These are phyloP conservation scores for Drosophila sproati DNA, from an alignment of 1,140 invertebrate genomes.

Conservation along the genomic window DNA sequence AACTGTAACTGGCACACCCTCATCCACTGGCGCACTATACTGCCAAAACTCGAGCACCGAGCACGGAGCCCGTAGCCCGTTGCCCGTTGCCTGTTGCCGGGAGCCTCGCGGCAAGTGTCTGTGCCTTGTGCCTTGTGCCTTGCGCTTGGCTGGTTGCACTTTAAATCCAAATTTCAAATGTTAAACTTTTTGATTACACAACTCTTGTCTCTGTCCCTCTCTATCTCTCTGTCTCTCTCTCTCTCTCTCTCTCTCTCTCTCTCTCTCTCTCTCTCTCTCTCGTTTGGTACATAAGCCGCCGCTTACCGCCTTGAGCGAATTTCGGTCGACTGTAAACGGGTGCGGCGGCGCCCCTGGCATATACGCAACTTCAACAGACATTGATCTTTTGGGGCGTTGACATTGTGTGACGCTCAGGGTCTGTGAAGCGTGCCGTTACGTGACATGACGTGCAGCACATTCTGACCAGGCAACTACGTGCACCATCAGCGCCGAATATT, in stretches of 20 bases:
- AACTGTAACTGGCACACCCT: constrained; percentile 26
- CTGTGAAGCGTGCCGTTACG: constrained; percentile 44
- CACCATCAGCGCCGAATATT: constrained; percentile 36
- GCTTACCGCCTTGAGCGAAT: constrained; percentile 1
- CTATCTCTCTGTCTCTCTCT: no score
- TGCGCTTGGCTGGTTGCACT: constrained; percentile 20
- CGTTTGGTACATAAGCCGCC: background rate
- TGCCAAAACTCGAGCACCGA: constrained; percentile 3
- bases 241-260: background rate
- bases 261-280: background rate
- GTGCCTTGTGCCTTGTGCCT: background rate
- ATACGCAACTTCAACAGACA: constrained; percentile 60
- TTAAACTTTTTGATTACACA: constrained; percentile 62
- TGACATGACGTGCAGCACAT: constrained; percentile 61
- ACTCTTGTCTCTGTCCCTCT: no score
- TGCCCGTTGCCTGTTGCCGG: background rate
- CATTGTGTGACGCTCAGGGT: constrained; percentile 47
- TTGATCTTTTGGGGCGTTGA: constrained; percentile 67
- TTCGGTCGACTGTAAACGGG: constrained; percentile 1
- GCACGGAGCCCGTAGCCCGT: background rate
- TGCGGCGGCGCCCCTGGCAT: constrained; percentile 37
- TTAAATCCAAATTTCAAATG: constrained; percentile 46
- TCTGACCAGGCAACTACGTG: constrained; percentile 49
- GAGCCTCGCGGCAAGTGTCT: background rate
- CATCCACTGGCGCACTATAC: background rate